These are phyloP conservation scores for Microcebus ravelobensis DNA, from an alignment of 2,113 vertebrate species.

Conservation along the genomic window DNA sequence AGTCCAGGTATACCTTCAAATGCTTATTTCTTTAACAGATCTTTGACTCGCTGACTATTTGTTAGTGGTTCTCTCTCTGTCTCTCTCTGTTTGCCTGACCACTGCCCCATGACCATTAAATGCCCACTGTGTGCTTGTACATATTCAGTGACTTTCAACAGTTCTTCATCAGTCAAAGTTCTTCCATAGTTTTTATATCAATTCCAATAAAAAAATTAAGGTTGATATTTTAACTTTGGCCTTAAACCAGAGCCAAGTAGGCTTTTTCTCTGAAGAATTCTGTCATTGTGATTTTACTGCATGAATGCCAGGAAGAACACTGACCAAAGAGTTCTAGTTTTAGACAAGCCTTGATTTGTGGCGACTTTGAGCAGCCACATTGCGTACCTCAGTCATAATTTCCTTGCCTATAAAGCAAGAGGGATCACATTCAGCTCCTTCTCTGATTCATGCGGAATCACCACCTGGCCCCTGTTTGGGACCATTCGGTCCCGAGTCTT, in stretches of 20 bases:
- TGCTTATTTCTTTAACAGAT: background rate
- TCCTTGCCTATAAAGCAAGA: background rate
- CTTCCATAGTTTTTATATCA: background rate
- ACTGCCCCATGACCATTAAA: background rate
- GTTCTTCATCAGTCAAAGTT: background rate
- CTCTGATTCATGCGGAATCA: background rate
- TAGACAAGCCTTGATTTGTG: background rate
- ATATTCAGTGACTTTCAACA: background rate
- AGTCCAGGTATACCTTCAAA: background rate
- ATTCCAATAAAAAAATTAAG: background rate
- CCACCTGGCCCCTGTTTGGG: background rate
- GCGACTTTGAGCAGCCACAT: background rate
- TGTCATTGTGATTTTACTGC: background rate
- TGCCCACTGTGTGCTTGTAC: background rate
- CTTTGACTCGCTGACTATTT: background rate
- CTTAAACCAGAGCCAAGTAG: background rate
- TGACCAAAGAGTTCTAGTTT: background rate
- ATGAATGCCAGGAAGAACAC: background rate
- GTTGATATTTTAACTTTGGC: constrained; percentile 2
- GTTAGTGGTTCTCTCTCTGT: background rate
- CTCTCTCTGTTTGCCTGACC: background rate
- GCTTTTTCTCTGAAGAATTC: constrained; percentile 21
- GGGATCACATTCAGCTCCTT: background rate
- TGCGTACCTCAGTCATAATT: background rate
- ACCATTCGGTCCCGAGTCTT: background rate